These are phyloP conservation scores for Caenorhabditis tropicalis DNA, from an alignment of 1,140 invertebrate species.

Conservation along the genomic window DNA sequence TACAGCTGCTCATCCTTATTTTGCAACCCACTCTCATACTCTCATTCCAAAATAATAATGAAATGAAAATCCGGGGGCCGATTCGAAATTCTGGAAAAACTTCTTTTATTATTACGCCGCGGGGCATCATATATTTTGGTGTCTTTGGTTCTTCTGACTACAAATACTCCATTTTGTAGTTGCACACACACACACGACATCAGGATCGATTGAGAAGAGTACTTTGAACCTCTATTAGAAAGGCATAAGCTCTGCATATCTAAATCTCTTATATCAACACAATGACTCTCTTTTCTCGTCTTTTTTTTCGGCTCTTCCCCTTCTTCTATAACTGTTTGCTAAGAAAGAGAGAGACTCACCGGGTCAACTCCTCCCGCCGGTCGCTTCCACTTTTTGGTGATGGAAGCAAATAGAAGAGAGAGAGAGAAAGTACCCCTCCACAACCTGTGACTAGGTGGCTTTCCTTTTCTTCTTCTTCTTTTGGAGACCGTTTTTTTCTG, in stretches of 20 bases:
- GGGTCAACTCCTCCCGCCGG: neutral
- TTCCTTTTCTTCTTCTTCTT: neutral
- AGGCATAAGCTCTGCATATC: no score
- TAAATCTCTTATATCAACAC: neutral
- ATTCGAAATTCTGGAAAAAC: no score
- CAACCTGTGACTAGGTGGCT: neutral
- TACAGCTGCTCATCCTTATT: no score
- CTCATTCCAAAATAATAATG: neutral
- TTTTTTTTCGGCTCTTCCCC: neutral
- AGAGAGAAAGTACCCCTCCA: neutral
- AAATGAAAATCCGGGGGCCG: no score
- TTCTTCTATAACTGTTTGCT: neutral
- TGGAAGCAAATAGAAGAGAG: neutral
- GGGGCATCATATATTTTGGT: no score
- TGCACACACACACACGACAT: no score
- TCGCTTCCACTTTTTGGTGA: neutral
- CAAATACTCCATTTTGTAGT: no score
- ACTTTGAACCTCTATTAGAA: no score
- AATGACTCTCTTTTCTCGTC: neutral
- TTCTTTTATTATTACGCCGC: no score
- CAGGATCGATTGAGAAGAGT: no score
- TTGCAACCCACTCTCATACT: neutral
- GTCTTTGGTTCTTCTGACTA: no score
- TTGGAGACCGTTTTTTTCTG: no score
- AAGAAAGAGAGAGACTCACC: neutral